Conservation (phyloP, 2,113 vertebrate genomes). For the Ailurus styani region DNA sequence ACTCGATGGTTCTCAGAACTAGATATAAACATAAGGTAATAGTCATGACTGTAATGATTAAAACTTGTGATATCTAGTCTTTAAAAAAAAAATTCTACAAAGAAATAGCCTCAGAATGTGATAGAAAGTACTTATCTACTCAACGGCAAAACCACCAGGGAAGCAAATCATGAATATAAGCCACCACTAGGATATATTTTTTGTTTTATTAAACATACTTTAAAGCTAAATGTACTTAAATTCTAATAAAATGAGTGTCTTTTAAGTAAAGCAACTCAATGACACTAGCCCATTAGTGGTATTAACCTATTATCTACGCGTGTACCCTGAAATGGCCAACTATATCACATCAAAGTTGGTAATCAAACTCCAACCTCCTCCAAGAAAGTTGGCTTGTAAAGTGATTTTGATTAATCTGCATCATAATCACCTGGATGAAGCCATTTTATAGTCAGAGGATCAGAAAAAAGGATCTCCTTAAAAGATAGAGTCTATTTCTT, state of each 20-base stretch:
- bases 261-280: background rate
- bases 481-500: background rate
- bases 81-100: background rate
- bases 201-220: background rate
- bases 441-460: background rate
- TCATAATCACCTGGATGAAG: background rate
- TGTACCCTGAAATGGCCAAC: background rate
- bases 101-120: background rate
- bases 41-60: background rate
- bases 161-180: background rate
- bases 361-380: background rate
- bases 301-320: background rate
- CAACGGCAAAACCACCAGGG: background rate
- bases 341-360: background rate
- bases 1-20: background rate
- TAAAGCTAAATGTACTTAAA: background rate
- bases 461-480: background rate
- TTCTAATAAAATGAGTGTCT: background rate
- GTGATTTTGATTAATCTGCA: background rate
- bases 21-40: background rate
- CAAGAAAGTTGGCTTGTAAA: background rate
- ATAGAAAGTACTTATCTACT: background rate
- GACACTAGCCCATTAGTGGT: background rate
- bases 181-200: background rate
- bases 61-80: background rate